phyloP scores from a whole-genome alignment of 2,888 invertebrate genomes.

The Chesias legatella region DNA sequence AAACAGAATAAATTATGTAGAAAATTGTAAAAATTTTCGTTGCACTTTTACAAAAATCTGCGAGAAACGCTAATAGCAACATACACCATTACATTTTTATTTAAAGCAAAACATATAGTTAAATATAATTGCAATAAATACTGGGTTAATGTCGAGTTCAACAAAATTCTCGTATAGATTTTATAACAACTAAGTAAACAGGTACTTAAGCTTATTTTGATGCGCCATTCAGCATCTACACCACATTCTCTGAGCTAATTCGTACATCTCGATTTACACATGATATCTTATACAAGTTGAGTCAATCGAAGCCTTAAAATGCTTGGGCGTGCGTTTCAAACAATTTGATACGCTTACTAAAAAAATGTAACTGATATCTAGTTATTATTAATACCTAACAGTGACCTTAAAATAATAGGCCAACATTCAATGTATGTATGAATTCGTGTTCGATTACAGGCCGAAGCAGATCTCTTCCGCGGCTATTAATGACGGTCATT shows the following conservation, averaged over 20 bases:
- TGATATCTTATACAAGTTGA: too few relatives aligned
- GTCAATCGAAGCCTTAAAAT: conserved; percentile 36
- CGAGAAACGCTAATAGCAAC: conserved; percentile 28
- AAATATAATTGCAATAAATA: conserved; percentile 37
- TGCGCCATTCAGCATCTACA: conserved; percentile 27
- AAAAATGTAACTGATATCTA: background rate
- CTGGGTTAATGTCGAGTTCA: conserved; percentile 34
- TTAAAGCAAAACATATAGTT: conserved; percentile 6
- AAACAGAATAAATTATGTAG: conserved; percentile 37
- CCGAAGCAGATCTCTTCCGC: too few relatives aligned
- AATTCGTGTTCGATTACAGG: too few relatives aligned
- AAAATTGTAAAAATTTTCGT: conserved; percentile 48
- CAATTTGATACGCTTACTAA: conserved; percentile 45
- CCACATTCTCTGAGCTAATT: conserved; percentile 20
- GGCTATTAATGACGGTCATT: too few relatives aligned
- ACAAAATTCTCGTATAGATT: too few relatives aligned
- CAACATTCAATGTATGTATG: conserved; percentile 1
- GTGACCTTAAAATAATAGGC: background rate
- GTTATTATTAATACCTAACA: conserved; percentile 1
- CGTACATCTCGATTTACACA: too few relatives aligned
- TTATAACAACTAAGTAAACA: too few relatives aligned
- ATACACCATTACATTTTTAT: background rate
- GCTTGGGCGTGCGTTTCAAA: conserved; percentile 53
- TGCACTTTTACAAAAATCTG: conserved; percentile 59
- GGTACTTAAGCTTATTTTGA: too few relatives aligned